Percentiles rank a stretch among this genome's conserved stretches.
These are phyloP conservation scores for Arizona elegans DNA, from an alignment of 2,113 vertebrate species.

Conservation along the genomic window DNA sequence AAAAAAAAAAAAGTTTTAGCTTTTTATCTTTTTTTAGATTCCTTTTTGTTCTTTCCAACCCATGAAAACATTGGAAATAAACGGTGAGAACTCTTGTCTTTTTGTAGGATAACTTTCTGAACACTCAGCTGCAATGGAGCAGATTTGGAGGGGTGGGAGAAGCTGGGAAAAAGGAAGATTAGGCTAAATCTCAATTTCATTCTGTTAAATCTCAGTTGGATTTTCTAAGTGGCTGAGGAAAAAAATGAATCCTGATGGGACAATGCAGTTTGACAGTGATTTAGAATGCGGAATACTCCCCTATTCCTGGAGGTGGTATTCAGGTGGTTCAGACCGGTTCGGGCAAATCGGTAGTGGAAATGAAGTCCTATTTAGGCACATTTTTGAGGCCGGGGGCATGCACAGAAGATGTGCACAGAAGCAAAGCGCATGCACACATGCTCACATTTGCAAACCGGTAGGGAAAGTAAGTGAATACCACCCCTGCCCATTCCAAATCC, in stretches of 20 bases:
- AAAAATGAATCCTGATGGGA: neutral
- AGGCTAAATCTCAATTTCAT: neutral
- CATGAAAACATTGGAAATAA: neutral
- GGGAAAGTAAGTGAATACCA: too few species aligned
- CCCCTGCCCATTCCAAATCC: neutral
- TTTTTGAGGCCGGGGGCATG: too few species aligned
- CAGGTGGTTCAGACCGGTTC: too few species aligned
- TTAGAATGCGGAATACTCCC: neutral
- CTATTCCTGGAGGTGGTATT: neutral
- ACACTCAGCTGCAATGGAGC: neutral
- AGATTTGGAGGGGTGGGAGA: neutral
- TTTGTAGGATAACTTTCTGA: neutral
- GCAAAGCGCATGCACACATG: too few species aligned
- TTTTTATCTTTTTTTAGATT: neutral
- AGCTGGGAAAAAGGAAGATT: neutral
- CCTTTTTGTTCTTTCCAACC: neutral
- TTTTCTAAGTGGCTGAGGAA: neutral
- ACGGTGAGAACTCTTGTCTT: neutral
- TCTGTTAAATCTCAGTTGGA: neutral
- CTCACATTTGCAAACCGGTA: too few species aligned
- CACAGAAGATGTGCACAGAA: too few species aligned
- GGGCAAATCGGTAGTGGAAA: too few species aligned
- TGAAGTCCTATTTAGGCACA: too few species aligned
- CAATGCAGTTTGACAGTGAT: neutral
- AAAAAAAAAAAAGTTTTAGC: neutral